Conservation (phyloP, 2,113 vertebrate genomes). For the Hylia prasina region DNA sequence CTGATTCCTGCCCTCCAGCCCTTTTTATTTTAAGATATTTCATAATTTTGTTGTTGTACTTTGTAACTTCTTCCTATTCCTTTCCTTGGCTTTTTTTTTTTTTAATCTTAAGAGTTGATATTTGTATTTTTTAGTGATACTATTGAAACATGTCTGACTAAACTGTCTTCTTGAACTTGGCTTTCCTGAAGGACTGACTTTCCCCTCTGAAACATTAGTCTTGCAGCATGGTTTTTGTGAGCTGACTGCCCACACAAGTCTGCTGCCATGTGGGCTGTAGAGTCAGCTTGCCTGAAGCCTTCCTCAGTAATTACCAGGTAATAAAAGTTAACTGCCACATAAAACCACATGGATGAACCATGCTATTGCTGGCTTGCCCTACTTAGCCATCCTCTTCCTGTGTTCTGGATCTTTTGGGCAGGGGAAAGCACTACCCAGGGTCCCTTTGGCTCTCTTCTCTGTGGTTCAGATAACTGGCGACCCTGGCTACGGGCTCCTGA, state of each 20-base stretch:
- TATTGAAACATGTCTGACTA: background rate
- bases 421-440: background rate
- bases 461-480: background rate
- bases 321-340: constrained; percentile 48
- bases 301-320: constrained; percentile 52
- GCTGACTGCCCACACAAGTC: background rate
- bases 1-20: background rate
- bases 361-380: constrained; percentile 2
- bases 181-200: background rate
- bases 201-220: background rate
- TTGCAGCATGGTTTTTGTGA: background rate
- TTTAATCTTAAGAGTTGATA: background rate
- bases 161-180: background rate
- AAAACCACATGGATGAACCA: constrained; percentile 39
- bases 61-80: background rate
- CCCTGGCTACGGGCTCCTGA: background rate
- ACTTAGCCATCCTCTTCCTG: background rate
- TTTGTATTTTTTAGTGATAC: background rate
- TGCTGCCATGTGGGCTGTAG: background rate
- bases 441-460: background rate
- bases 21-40: background rate
- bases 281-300: constrained; percentile 31
- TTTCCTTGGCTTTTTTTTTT: background rate
- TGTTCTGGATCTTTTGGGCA: background rate
- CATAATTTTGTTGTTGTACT: background rate